Conservation (phyloP, 2,888 invertebrate species). For the Phyto melanocephala region DNA sequence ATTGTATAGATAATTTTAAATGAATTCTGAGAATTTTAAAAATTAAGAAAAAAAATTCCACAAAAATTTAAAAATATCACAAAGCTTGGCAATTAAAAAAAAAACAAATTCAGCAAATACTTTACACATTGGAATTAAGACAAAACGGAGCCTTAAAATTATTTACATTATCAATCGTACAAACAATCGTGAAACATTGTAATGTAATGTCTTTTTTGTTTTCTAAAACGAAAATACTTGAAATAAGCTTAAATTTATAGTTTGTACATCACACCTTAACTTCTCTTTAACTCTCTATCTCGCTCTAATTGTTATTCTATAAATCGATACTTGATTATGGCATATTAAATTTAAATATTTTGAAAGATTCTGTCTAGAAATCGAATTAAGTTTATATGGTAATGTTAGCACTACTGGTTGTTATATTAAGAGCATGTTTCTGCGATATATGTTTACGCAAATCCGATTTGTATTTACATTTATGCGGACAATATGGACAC, state of each 20-base stretch:
- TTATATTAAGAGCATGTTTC: constrained; percentile 70
- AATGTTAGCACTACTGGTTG: constrained; percentile 31
- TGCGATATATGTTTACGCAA: constrained; percentile 77
- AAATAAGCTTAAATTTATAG: constrained; percentile 2
- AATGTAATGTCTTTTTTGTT: too few relatives aligned
- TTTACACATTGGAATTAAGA: too few relatives aligned
- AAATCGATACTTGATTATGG: background rate
- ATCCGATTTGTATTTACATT: constrained; percentile 79
- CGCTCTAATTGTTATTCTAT: background rate
- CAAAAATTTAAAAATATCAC: too few relatives aligned
- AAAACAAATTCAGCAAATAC: too few relatives aligned
- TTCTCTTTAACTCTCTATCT: too few relatives aligned
- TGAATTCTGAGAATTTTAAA: too few relatives aligned
- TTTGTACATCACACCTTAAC: constrained; percentile 16
- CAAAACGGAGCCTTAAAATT: too few relatives aligned
- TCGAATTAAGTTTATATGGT: constrained; percentile 14
- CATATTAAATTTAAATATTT: background rate
- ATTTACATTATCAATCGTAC: too few relatives aligned
- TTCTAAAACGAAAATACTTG: constrained; percentile 25
- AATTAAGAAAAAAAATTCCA: too few relatives aligned
- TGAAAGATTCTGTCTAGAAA: background rate
- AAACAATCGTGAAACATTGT: too few relatives aligned
- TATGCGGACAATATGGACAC: constrained; percentile 77
- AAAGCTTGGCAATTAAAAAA: too few relatives aligned
- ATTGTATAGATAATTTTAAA: too few relatives aligned